Base-by-base conservation (phyloP, 1,140 invertebrate genomes). In the Reticulitermes speratus region DNA sequence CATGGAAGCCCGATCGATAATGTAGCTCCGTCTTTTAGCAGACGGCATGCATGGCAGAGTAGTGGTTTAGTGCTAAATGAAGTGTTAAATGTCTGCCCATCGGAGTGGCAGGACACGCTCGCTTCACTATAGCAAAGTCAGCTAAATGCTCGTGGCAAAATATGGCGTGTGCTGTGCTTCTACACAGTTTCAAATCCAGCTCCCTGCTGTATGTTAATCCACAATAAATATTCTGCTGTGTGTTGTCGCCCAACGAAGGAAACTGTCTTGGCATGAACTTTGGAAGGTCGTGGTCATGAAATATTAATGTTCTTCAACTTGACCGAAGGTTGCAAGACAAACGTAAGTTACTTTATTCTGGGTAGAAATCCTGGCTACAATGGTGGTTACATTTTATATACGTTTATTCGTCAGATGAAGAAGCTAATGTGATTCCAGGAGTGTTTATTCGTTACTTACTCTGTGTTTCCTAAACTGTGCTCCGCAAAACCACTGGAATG, bases 131-230 rank as follows among this genome's bases (percentile, higher is more conserved):
- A n/a, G 59, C 59, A n/a, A 65, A 65, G 59, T 65, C 59, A 23
- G 59, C 59, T 65, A 48, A 48, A 48, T 48, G 45, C 52, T 55
- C 19, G 52, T 21, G 52, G 9, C 52, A 55, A 55, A 55, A 55
- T 55, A 55, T 55, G 19, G 14, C 19, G 7, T 30, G 25, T n/a
- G 65, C 65, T 75, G 30, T 75, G 65, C 30, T 75, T 55, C 19
- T 21, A 14, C 9, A 55, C 14, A 16, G 11, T 55, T 75, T 75
- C 65, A 30, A 75, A 75, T 75, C 25, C n/a, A 75, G 65, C n/a
- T 55, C 52, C 65, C 12, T 75, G n/a, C 65, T 75, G 65, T 75
- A 75, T 75, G n/a, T 75, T 75, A 75, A 75, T 75, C n/a, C n/a
- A 14, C n/a, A 30, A 75, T 75, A 25, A 75, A 75, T 75, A 75